Evolutionary conservation across 2,888 invertebrate species (phyloP).

Genomic region (Caenorhabditis auriculariae): DNA sequence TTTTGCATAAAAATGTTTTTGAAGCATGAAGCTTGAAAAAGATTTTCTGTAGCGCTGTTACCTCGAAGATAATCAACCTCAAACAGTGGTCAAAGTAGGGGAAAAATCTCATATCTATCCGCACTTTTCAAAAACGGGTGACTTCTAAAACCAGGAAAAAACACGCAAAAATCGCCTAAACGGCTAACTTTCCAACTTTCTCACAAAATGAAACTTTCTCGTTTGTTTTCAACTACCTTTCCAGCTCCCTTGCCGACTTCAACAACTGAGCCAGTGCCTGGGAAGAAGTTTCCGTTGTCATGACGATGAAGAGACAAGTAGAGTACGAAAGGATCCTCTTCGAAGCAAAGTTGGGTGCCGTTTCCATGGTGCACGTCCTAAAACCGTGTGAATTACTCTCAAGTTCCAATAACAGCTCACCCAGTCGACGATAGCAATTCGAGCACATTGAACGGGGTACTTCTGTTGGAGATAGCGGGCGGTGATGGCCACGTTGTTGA

Average conservation of each 20-base stretch:
- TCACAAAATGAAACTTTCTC: not conserved
- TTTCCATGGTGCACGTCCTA: conserved; percentile 73
- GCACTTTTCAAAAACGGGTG: too few relatives aligned
- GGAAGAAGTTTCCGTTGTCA: conserved; percentile 94
- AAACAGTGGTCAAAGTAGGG: too few relatives aligned
- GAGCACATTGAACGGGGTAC: conserved; percentile 67
- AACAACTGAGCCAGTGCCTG: conserved; percentile 93
- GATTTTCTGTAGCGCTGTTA: too few relatives aligned
- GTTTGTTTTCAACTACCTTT: conserved; percentile 40
- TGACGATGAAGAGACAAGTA: conserved; percentile 97
- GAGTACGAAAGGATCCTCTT: conserved; percentile 87
- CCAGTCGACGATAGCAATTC: conserved; percentile 96
- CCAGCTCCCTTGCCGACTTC: conserved; percentile 70
- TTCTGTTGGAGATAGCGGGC: conserved; percentile 80
- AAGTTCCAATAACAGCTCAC: conserved; percentile 69
- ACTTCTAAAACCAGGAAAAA: too few relatives aligned
- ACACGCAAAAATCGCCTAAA: too few relatives aligned
- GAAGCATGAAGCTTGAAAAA: too few relatives aligned
- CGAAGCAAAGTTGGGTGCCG: conserved; percentile 96
- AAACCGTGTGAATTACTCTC: conserved; percentile 68
- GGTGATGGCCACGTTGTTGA: conserved; percentile 95
- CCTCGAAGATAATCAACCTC: too few relatives aligned
- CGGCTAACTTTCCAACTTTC: too few relatives aligned
- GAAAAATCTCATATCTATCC: too few relatives aligned
- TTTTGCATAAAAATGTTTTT: too few relatives aligned